These are phyloP conservation scores for Chymomyza amoena DNA, from an alignment of 2,888 invertebrate genomes.

Conservation along the genomic window DNA sequence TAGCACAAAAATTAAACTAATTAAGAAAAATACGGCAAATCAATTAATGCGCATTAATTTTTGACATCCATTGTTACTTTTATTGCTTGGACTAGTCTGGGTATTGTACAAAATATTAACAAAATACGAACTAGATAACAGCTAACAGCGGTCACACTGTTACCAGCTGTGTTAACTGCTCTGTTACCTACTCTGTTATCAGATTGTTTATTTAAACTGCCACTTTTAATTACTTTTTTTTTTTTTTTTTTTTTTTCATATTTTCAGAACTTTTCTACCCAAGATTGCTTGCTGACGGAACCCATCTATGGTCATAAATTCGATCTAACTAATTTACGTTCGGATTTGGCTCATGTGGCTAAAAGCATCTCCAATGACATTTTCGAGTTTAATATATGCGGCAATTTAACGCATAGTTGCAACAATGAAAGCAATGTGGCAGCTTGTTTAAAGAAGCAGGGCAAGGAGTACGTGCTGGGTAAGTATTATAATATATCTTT, in stretches of 20 bases:
- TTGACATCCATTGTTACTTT: slow-evolving; percentile 8
- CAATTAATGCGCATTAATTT: background rate
- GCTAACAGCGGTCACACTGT: slow-evolving; percentile 21
- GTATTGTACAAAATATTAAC: background rate
- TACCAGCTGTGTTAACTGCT: slow-evolving; percentile 4
- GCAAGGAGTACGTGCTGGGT: slow-evolving; percentile 76
- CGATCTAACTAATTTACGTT: slow-evolving; percentile 69
- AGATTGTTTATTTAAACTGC: slow-evolving; percentile 6
- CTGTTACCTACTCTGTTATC: slow-evolving; percentile 8
- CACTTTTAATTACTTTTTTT: background rate
- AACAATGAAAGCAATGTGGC: slow-evolving; percentile 67
- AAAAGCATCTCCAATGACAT: slow-evolving; percentile 55
- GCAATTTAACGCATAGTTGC: slow-evolving; percentile 70
- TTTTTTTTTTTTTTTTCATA: too few relatives aligned
- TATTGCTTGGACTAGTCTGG: background rate
- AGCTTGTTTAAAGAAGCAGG: slow-evolving; percentile 73
- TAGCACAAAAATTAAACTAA: too few relatives aligned
- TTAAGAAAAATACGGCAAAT: background rate
- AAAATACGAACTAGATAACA: slow-evolving; percentile 2
- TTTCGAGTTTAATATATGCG: slow-evolving; percentile 77
- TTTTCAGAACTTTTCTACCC: slow-evolving; percentile 57
- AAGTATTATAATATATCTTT: slow-evolving; percentile 24
- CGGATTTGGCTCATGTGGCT: slow-evolving; percentile 73
- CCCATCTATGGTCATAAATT: slow-evolving; percentile 76
- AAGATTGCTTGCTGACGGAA: slow-evolving; percentile 71